Evolutionary conservation across 2,113 vertebrate species (phyloP), one percentile per base, ranked within the genome.

Genomic region (Erinaceus europaeus): DNA sequence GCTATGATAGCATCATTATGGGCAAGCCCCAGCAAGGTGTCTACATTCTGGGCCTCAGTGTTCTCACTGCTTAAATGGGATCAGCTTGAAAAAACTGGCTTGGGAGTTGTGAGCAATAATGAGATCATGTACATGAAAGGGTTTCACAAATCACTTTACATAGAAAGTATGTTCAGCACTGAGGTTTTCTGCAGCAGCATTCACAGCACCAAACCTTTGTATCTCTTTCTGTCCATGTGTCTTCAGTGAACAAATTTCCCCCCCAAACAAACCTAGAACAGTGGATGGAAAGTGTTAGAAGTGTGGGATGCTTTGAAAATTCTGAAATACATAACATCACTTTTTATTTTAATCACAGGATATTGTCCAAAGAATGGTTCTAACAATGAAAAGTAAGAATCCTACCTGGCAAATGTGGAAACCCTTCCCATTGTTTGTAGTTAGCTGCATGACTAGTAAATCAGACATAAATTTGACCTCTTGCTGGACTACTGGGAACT

Each of bases 1-100:
- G 40, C 0, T 10, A 34, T 4, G 29, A 57, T 0, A 34, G n/a
- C 2, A 14, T 9, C 9, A 2, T 46, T 29, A 34, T 2, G 61
- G 20, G 17, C 10, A 20, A 27, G 6, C 32, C 73, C 36, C 40
- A 9, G 23, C 29, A 42, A 17, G 21, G 42, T 46, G 25, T 0
- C 27, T 40, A 25, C 8, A 7, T 48, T 38, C n/a, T n/a, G 53
- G 69, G 53, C 13, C 53, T 71, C 7, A 4, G 15, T 44, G 1
- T 15, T 18, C 38, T 84, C 3, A 0, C 46, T 6, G 34, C 36
- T 44, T 10, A 32, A 57, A 34, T 0, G 15, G 29, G 36, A 42
- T 32, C 29, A 59, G 18, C 42, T 17, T 14, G 6, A 23, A 7
- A 7, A 15, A 21, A 13, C 4, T 40, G 9, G 15, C 4, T 29